These are phyloP conservation scores for Carlito syrichta DNA, from an alignment of 2,113 vertebrate genomes.

Conservation along the genomic window DNA sequence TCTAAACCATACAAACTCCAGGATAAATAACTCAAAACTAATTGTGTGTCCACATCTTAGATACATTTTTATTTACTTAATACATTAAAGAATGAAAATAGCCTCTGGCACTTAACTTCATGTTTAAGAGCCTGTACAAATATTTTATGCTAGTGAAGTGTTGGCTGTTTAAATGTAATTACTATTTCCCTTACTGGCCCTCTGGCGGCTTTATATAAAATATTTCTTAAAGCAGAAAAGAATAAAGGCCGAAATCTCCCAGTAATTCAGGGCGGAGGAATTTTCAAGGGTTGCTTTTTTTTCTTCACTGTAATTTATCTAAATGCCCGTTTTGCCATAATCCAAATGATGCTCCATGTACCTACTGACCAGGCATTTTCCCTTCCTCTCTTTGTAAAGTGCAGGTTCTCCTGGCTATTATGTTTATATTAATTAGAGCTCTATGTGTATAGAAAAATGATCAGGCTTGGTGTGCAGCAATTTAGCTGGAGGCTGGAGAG, in stretches of 20 bases:
- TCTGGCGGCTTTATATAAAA: constrained; percentile 62
- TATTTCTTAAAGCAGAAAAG: constrained; percentile 63
- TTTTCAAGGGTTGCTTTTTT: constrained; percentile 35
- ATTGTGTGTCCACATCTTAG: constrained; percentile 87
- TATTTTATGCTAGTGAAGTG: constrained; percentile 79
- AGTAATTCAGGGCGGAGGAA: neutral
- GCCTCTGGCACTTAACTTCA: constrained; percentile 80
- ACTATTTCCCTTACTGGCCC: constrained; percentile 64
- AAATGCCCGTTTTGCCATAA: neutral
- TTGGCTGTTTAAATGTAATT: constrained; percentile 74
- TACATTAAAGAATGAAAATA: constrained; percentile 86
- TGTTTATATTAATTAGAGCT: constrained; percentile 87
- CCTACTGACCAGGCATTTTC: neutral
- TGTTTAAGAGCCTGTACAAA: constrained; percentile 78
- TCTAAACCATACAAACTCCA: constrained; percentile 90
- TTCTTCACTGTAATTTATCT: constrained; percentile 44
- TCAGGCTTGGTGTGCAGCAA: constrained; percentile 85
- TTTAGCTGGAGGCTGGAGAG: constrained; percentile 87
- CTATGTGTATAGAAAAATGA: constrained; percentile 87
- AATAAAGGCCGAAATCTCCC: constrained; percentile 57
- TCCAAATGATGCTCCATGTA: neutral
- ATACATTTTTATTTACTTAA: constrained; percentile 89
- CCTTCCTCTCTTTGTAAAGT: constrained; percentile 56
- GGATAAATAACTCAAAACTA: constrained; percentile 90
- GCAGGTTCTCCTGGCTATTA: constrained; percentile 72